These are phyloP conservation scores for Dallia pectoralis DNA, from an alignment of 2,797 vertebrate species.

Conservation along the genomic window DNA sequence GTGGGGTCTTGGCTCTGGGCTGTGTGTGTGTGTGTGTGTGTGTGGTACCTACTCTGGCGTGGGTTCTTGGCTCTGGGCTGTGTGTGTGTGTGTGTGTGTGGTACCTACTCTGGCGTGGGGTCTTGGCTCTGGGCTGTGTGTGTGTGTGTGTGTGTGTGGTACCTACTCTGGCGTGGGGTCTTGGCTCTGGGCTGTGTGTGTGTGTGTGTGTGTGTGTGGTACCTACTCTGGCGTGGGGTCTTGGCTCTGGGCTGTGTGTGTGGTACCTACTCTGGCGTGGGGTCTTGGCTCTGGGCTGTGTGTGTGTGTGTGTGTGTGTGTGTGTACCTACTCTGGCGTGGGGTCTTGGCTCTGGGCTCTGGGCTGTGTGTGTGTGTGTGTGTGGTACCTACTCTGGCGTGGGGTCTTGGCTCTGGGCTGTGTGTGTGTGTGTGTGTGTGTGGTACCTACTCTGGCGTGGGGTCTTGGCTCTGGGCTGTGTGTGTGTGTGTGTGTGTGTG, in stretches of 20 bases:
- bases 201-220: background rate
- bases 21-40: constrained; percentile 59
- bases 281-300: background rate
- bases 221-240: constrained; percentile 69
- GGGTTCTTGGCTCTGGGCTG: background rate
- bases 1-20: constrained; percentile 67
- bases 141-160: constrained; percentile 9
- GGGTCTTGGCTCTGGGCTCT: background rate
- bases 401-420: background rate
- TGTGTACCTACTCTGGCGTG: too few species aligned
- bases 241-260: constrained; percentile 69
- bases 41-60: background rate
- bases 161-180: background rate
- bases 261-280: background rate
- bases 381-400: background rate
- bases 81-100: constrained; percentile 13
- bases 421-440: constrained; percentile 11
- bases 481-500: constrained; percentile 7
- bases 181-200: background rate
- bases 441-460: background rate
- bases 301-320: constrained; percentile 13
- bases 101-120: too few species aligned
- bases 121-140: background rate
- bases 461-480: background rate
- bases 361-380: background rate